These are phyloP conservation scores for Luffia ferchaultella DNA, from an alignment of 2,888 invertebrate species.

Conservation along the genomic window DNA sequence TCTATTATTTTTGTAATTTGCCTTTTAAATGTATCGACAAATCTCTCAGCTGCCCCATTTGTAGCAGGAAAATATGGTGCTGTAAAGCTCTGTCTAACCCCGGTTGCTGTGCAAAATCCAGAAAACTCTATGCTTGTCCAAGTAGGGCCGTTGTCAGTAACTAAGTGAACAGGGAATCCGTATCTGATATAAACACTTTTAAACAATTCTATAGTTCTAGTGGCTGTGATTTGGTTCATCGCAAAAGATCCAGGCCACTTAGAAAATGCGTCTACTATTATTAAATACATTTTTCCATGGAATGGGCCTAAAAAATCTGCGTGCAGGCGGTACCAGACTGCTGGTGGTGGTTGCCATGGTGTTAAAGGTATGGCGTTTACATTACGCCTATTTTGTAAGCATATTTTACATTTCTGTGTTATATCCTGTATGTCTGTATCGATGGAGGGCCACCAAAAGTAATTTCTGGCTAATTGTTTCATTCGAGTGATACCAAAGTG, in stretches of 20 bases:
- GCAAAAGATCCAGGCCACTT: constrained; percentile 9
- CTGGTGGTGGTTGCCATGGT: constrained; percentile 9
- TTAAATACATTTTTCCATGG: constrained; percentile 7
- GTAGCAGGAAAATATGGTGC: constrained; percentile 14
- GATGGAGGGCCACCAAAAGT: constrained; percentile 14
- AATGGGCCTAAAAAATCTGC: constrained; percentile 8
- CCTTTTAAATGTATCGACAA: constrained; percentile 14
- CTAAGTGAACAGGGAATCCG: constrained; percentile 10
- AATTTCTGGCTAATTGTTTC: constrained; percentile 5
- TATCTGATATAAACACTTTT: constrained; percentile 3
- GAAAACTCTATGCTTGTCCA: constrained; percentile 14
- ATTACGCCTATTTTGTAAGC: neutral
- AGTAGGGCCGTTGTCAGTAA: constrained; percentile 15
- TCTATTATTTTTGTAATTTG: constrained; percentile 7
- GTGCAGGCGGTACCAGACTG: constrained; percentile 11
- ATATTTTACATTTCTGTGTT: neutral
- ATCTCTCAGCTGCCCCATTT: constrained; percentile 14
- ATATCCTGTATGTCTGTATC: constrained; percentile 1
- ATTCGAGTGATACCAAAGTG: neutral
- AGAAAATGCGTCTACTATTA: constrained; percentile 7
- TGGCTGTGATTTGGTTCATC: constrained; percentile 6
- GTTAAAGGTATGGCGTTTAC: constrained; percentile 4
- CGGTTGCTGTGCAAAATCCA: constrained; percentile 11
- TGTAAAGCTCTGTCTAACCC: constrained; percentile 12
- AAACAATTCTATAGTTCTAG: constrained; percentile 3